Evolutionary conservation across 1,140 invertebrate genomes (phyloP), one percentile per base, ranked within the genome.

Genomic region (Subanguina moxae): DNA sequence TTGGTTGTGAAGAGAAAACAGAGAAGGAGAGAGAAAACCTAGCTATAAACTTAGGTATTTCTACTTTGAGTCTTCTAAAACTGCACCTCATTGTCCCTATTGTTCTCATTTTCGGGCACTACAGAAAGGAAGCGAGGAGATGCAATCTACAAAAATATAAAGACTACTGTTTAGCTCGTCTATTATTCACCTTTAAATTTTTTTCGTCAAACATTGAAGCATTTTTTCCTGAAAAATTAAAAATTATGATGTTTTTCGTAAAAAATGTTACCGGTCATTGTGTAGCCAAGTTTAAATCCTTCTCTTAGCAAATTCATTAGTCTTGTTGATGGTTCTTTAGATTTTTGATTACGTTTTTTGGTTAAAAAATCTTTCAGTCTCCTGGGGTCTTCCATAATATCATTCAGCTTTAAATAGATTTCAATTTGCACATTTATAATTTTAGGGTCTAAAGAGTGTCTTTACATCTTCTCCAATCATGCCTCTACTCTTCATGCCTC

Each of bases 241-340:
- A 11, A 38, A 3, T 38, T 38, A 5, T 38, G 32, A 38, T 38
- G 32, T 11, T 38, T 38, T 38, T 38, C 3, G 11, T 38, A 11
- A 38, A 38, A 3, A 38, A 5, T 38, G 32, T 38, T 38, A 38
- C 32, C 32, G 48, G 3, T 25, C 3, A 52, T 52, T 9, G 77
- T 30, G 57, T 77, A 70, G 8, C 65, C 74, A 27, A 77, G 46
- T 57, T 79, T 79, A 15, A 77, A 52, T 21, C 73, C 77, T 23
- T 79, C 70, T 42, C 76, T 57, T 13, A 77, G 57, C 17, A 77
- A 59, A 17, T 64, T 43, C 13, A 78, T 43, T 17, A 75, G 1
- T 8, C 58, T 67, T 28, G 76, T 57, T 30, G 70, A 28, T 9
- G 72, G 72, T 30, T 71, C 61, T 25, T 76, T 76, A n/a, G 38